Percentiles rank a stretch among this genome's conserved stretches.
phyloP scores from a whole-genome alignment of 1,140 invertebrate species.

The Drosophila lowei region DNA sequence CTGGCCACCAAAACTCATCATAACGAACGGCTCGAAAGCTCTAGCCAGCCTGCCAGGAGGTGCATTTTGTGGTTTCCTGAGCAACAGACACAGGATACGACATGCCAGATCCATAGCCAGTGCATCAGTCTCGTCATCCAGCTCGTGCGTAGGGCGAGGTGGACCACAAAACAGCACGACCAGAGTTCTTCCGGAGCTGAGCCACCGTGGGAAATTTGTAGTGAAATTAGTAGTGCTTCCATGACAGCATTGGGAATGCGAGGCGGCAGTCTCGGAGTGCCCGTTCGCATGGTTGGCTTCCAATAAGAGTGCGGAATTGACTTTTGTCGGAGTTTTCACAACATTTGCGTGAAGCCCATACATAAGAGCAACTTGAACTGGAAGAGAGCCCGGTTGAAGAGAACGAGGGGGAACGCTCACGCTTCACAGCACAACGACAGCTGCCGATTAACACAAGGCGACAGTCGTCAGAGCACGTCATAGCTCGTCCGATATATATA shows the following conservation, averaged over 20 bases:
- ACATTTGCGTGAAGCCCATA: constrained; percentile 5
- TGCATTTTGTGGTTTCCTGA: constrained; percentile 19
- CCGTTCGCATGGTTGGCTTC: constrained; percentile 37
- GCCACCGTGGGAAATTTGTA: constrained; percentile 71
- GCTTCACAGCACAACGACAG: constrained; percentile 36
- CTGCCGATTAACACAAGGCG: constrained; percentile 61
- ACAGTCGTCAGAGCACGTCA: not conserved
- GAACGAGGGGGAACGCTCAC: not conserved
- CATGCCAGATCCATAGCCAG: constrained; percentile 56
- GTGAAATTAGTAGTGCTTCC: constrained; percentile 27
- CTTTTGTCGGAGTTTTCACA: constrained; percentile 21
- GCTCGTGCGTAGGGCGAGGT: constrained; percentile 56
- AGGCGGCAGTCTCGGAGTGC: constrained; percentile 7
- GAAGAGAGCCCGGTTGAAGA: not conserved
- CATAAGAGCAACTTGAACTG: not conserved
- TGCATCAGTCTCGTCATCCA: constrained; percentile 5
- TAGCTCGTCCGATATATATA: not conserved
- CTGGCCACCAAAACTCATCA: not conserved
- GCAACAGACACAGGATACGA: too few relatives aligned
- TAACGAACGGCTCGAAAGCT: too few relatives aligned
- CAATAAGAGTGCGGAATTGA: constrained; percentile 43
- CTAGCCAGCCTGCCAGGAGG: not conserved
- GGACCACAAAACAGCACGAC: constrained; percentile 13
- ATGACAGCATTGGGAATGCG: constrained; percentile 5
- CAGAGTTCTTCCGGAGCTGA: not conserved